These are phyloP conservation scores for Tethea ocularis DNA, from an alignment of 2,888 invertebrate genomes.

Conservation along the genomic window DNA sequence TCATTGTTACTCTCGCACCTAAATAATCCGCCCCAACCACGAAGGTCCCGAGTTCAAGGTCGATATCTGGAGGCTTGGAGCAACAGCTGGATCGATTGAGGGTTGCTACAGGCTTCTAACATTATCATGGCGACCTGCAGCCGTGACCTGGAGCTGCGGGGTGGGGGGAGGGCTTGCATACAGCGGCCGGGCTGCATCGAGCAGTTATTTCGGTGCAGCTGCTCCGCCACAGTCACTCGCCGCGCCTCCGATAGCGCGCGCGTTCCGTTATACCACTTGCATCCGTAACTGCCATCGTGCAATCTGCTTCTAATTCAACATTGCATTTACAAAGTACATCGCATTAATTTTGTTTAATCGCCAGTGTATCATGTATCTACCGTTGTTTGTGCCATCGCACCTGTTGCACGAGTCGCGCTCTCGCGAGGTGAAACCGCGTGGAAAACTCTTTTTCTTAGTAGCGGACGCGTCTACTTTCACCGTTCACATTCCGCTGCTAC, in stretches of 20 bases:
- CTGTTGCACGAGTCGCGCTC: conserved; percentile 65
- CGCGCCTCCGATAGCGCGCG: conserved; percentile 72
- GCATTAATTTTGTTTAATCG: neutral
- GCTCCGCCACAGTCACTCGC: conserved; percentile 66
- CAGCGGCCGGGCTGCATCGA: conserved; percentile 78
- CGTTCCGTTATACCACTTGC: conserved; percentile 53
- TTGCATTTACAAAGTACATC: conserved; percentile 14
- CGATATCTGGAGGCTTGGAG: conserved; percentile 52
- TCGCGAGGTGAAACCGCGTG: conserved; percentile 78
- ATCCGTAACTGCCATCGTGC: conserved; percentile 52
- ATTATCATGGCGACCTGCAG: conserved; percentile 66
- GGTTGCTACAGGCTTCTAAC: conserved; percentile 49
- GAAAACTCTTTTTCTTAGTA: conserved; percentile 80
- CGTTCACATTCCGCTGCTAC: conserved; percentile 69
- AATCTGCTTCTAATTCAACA: conserved; percentile 22
- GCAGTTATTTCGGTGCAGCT: conserved; percentile 83
- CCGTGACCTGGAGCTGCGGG: conserved; percentile 69
- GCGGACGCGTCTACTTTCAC: conserved; percentile 80
- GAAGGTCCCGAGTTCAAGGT: conserved; percentile 53
- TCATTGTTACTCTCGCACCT: neutral
- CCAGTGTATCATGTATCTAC: conserved; percentile 18
- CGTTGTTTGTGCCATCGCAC: conserved; percentile 46
- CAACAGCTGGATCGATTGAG: conserved; percentile 79
- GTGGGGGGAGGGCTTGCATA: conserved; percentile 63
- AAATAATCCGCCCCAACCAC: conserved; percentile 19